Evolutionary conservation across 2,797 vertebrate species (phyloP).

Genomic region (Gymnocypris eckloni): DNA sequence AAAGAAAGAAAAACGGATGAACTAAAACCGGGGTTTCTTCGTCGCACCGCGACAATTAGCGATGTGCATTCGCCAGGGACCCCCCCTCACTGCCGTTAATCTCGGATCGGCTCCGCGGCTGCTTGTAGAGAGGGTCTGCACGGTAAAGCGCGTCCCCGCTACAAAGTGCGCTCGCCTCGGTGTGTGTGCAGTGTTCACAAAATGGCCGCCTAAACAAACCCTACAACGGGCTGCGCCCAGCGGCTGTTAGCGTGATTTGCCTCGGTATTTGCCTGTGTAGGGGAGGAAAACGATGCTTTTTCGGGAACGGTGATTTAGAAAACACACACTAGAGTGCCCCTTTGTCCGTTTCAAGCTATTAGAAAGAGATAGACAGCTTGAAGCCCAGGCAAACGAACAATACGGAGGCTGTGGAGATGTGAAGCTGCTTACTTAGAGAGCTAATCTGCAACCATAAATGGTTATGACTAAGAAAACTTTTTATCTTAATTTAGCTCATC

Average conservation of each 20-base stretch:
- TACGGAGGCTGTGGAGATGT: background rate
- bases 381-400: background rate
- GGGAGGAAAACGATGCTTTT: background rate
- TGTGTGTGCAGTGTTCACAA: conserved; percentile 72
- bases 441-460: conserved; percentile 18
- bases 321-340: background rate
- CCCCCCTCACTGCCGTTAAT: conserved; percentile 77
- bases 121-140: conserved; percentile 58
- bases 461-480: conserved; percentile 11
- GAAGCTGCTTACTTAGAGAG: background rate
- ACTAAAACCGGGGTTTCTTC: conserved; percentile 59
- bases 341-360: background rate
- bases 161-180: conserved; percentile 56
- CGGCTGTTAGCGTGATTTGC: conserved; percentile 24
- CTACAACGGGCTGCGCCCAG: conserved; percentile 29
- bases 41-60: conserved; percentile 70
- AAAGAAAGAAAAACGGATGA: conserved; percentile 58
- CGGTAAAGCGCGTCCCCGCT: conserved; percentile 56
- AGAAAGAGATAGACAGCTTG: background rate
- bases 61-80: conserved; percentile 68
- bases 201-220: conserved; percentile 91
- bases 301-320: background rate
- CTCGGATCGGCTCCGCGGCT: conserved; percentile 69
- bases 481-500: conserved; percentile 13
- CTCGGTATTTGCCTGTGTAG: conserved; percentile 1